phyloP scores from a whole-genome alignment of 2,113 vertebrate species.

The Grammomys dolichurus region DNA sequence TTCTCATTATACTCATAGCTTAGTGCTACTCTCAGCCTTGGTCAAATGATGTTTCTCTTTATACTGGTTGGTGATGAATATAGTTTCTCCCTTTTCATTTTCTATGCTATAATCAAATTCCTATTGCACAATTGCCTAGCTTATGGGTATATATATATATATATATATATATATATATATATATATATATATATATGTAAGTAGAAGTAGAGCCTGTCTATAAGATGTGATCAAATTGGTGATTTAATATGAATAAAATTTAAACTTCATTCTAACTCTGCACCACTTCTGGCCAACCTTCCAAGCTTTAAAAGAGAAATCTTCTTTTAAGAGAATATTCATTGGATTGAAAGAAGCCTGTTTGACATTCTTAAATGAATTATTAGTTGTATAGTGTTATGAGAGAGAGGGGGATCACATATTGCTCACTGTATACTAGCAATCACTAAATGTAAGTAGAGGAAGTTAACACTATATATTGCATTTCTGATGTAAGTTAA shows the following conservation, averaged over 20 bases:
- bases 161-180: background rate
- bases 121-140: background rate
- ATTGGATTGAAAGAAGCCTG: background rate
- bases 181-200: background rate
- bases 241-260: background rate
- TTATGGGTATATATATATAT: no score
- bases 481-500: background rate
- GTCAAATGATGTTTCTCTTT: background rate
- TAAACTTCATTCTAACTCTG: background rate
- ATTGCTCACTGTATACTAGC: background rate
- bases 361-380: background rate
- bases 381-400: background rate
- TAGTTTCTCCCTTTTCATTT: background rate
- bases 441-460: background rate
- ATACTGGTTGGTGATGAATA: background rate
- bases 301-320: conserved; percentile 11
- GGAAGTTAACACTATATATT: background rate
- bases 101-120: background rate
- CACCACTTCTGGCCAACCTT: background rate
- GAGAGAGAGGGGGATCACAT: background rate
- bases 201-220: background rate
- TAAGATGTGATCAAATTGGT: background rate
- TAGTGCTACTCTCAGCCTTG: background rate
- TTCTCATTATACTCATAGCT: background rate
- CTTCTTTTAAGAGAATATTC: background rate